Evolutionary conservation across 2,113 vertebrate species (phyloP), one percentile per base, ranked within the genome.

Genomic region (Trichomycterus rosablanca): DNA sequence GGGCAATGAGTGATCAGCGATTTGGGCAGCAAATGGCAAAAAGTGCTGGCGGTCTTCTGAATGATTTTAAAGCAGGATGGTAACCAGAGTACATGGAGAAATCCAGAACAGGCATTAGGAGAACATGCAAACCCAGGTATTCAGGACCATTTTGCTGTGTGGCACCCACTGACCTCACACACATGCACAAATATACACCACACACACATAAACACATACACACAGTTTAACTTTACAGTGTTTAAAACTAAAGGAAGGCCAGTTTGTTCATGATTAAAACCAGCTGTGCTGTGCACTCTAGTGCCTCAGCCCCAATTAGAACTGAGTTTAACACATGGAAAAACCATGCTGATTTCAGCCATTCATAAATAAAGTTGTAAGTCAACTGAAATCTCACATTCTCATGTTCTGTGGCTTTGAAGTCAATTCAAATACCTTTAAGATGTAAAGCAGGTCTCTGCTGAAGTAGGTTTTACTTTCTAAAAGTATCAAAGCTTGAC

Each of bases 351-450:
- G 23, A 28, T 45, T 67, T 46, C 54, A 23, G 18, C 16, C 44
- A 50, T 56, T 55, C 37, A 61, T 22, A 35, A 35, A 45, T 51
- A 30, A 66, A 61, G 44, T 26, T 51, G 26, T 56, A 61, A 50
- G 12, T 50, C 37, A 50, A 50, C 32, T 37, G n/a, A 12, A 64
- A 61, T 20, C 30, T 59, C 32, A 71, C 46, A 54, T 24, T 12
- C 32, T 54, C 15, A 52, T n/a, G 49, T 20, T 66, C 5, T 37
- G 37, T 26, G 34, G 1, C 2, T 50, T 61, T 60, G 20, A 57
- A 61, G 43, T 60, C 22, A 45, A 51, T 42, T 46, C 50, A 65
- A 57, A 66, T 28, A n/a, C 7, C 24, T 55, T 49, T 54, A 68
- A 68, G 16, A 46, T 49, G 45, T 35, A 51, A 40, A 51, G 15